Base-by-base conservation (phyloP, 2,113 vertebrate species). In the Myotis davidii region DNA sequence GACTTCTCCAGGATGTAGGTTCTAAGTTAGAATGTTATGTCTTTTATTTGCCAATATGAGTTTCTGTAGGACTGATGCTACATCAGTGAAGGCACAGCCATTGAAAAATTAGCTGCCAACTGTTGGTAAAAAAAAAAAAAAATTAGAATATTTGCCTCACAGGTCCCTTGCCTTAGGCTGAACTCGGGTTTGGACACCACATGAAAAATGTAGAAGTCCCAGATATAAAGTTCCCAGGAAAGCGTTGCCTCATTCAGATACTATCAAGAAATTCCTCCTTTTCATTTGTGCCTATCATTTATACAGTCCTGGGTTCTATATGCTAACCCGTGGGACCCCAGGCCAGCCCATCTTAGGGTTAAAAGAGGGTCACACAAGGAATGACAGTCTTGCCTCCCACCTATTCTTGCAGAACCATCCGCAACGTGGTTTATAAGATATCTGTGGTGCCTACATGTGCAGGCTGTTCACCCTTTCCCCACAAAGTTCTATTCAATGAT, bases 1-100 rank as follows among this genome's bases (percentile, higher is more conserved):
- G 97, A 98, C 96, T 98, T 95, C 77, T 42, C 82, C 56, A 52
- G 97, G 92, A 67, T 94, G 95, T 78, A n/a, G 88, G 76, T 37
- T 78, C 96, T 96, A 54, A 6, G 11, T 91, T 92, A 95, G 93
- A 86, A 91, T 96, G 89, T 96, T 96, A 67, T 94, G 59, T 39
- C 97, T 98, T 98, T 98, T 95, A 98, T 98, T 98, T 97, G 52
- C 20, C 83, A 91, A 4, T 89, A 86, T 74, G 97, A 61, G 91
- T 98, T 97, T 95, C 94, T 96, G 25, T 93, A 34, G 84, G n/a
- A 17, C 95, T 94, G 97, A 89, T 97, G 88, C 93, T 93, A 59
- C 86, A 20, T 9, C 3, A 72, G 65, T 17, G 94, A 79, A 96
- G 91, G 90, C 85, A 72, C 79, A 94, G 74, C 86, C 84, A 78